Evolutionary conservation across 2,888 invertebrate genomes (phyloP), one percentile per base, ranked within the genome.

Genomic region (Cheilosia variabilis): DNA sequence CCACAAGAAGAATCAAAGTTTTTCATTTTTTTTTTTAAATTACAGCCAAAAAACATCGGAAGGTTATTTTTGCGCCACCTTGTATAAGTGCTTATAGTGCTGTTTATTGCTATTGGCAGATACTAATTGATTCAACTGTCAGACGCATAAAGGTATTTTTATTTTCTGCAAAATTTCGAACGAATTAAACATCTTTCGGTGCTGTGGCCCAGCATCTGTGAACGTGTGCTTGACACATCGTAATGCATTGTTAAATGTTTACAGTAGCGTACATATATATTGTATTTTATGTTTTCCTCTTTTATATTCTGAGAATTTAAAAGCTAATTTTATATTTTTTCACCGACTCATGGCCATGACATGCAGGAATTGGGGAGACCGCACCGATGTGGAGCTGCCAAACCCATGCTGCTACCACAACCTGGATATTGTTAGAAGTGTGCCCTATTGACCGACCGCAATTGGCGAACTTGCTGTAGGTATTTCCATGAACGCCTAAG

Each of bases 161-260:
- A 10, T 53, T 43, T 53, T 24, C 53, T 41, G 19, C 57, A 65
- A 58, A 37, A 69, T 50, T 24, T 13, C n/a, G 17, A 47, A n/a
- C 13, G n/a, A 65, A 31, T 22, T 72, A 57, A 65, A 71, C 19
- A 58, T 43, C 34, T 27, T 5, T 45, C 24, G 7, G 55, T 22
- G 13, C 19, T 10, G 4, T 22, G 37, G 37, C 7, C 17, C 27
- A 47, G 22, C 62, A 69, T 62, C 47, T 71, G 55, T 41, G n/a
- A 62, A 78, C 63, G 63, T 71, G 57, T 57, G 78, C 57, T 65
- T 79, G 78, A 79, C 78, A 72, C 71, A 57, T 72, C 43, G 22
- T 65, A 50, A 62, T 27, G 55, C 57, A 71, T 63, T 37, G 27
- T 9, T 43, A 43, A 55, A 73, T 62, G 37, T 50, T 50, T 50